phyloP scores from a whole-genome alignment of 2,113 vertebrate genomes.

The Neogale vison region DNA sequence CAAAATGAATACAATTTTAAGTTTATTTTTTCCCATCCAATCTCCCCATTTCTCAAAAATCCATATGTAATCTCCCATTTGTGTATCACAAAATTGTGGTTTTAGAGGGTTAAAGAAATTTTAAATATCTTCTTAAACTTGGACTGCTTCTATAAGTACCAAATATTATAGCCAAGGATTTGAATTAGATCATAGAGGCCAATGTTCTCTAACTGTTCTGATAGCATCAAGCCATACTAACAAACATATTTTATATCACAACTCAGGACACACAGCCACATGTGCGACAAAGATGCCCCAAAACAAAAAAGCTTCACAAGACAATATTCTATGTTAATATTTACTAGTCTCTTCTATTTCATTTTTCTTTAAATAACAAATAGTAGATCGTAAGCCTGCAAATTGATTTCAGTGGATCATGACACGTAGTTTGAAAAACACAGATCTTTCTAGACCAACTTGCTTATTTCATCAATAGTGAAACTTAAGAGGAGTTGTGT shows the following conservation, averaged over 20 bases:
- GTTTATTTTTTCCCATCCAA: background rate
- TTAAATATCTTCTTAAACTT: background rate
- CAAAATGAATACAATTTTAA: background rate
- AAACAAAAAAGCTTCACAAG: background rate
- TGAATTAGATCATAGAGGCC: background rate
- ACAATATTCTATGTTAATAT: background rate
- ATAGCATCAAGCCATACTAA: background rate
- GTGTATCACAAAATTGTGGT: slow-evolving; percentile 1
- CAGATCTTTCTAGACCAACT: background rate
- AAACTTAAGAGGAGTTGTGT: background rate
- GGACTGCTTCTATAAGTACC: background rate
- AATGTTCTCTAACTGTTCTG: background rate
- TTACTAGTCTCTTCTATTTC: background rate
- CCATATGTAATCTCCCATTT: background rate
- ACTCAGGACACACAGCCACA: background rate
- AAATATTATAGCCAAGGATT: background rate
- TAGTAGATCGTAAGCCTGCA: background rate
- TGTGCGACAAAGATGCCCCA: background rate
- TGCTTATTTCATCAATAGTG: background rate
- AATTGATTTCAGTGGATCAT: background rate
- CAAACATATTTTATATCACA: background rate
- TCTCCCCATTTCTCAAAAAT: background rate
- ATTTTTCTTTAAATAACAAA: slow-evolving; percentile 27
- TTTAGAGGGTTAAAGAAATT: background rate
- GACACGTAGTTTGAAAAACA: background rate